These are phyloP conservation scores for Polyommatus iphigenia DNA, from an alignment of 2,888 invertebrate genomes.

Conservation along the genomic window DNA sequence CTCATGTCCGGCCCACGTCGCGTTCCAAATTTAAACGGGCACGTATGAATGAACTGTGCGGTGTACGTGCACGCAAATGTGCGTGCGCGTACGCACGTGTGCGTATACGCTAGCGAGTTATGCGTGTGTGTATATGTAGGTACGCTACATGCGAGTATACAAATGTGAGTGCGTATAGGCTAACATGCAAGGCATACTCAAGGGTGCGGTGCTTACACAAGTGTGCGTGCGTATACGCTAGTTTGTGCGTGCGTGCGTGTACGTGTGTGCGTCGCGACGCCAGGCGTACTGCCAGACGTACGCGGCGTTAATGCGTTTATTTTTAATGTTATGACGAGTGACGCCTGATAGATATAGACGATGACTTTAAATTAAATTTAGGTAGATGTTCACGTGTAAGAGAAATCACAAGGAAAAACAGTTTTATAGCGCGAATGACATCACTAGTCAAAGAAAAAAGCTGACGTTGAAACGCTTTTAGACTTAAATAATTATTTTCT, in stretches of 20 bases:
- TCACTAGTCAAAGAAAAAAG: background rate
- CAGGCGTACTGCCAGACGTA: slow-evolving; percentile 25
- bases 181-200: too few relatives aligned
- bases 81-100: background rate
- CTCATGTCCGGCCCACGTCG: slow-evolving; percentile 22
- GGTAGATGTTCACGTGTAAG: background rate
- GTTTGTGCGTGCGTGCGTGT: background rate
- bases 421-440: background rate
- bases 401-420: background rate
- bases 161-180: background rate
- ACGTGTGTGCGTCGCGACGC: slow-evolving; percentile 12
- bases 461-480: background rate
- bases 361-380: background rate
- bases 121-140: background rate
- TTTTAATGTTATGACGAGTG: slow-evolving; percentile 2
- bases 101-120: background rate
- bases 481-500: background rate
- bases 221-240: too few relatives aligned
- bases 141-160: background rate
- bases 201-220: too few relatives aligned
- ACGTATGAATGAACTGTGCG: slow-evolving; percentile 17
- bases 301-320: slow-evolving; percentile 19
- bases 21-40: slow-evolving; percentile 20
- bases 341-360: slow-evolving; percentile 9
- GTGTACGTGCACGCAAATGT: background rate